Conservation (phyloP, 2,113 vertebrate genomes). For the Tylochromis polylepis region DNA sequence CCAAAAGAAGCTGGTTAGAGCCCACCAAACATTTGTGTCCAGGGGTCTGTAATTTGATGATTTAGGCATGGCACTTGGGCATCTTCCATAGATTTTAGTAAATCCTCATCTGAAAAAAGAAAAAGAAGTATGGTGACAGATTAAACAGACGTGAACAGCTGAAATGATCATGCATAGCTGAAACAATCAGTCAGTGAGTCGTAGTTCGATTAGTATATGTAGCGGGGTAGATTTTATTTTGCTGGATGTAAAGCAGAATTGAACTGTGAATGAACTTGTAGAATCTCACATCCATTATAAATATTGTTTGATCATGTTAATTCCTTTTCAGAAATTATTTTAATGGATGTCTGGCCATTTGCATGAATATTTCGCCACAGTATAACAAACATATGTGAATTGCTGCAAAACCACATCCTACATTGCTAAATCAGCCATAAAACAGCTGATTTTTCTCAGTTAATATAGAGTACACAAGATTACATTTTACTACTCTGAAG, state of each 20-base stretch:
- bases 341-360: too few species aligned
- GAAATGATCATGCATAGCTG: not conserved
- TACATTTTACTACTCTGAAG: not conserved
- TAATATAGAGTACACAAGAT: not conserved
- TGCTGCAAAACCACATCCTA: not conserved
- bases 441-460: not conserved
- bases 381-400: too few species aligned
- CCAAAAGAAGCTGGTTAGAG: too few species aligned
- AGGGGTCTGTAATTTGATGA: too few species aligned
- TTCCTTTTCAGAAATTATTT: not conserved
- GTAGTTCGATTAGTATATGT: not conserved
- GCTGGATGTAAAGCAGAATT: not conserved
- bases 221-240: not conserved
- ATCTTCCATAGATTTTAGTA: not conserved
- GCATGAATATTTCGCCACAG: too few species aligned
- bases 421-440: not conserved
- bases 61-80: too few species aligned
- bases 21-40: too few species aligned
- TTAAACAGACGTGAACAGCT: not conserved
- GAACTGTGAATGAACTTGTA: not conserved
- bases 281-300: not conserved
- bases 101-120: not conserved
- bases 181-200: slow-evolving; percentile 29
- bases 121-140: not conserved
- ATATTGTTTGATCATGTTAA: not conserved